Evolutionary conservation across 2,113 vertebrate species (phyloP), one percentile per base, ranked within the genome.

Genomic region (Anhinga anhinga): DNA sequence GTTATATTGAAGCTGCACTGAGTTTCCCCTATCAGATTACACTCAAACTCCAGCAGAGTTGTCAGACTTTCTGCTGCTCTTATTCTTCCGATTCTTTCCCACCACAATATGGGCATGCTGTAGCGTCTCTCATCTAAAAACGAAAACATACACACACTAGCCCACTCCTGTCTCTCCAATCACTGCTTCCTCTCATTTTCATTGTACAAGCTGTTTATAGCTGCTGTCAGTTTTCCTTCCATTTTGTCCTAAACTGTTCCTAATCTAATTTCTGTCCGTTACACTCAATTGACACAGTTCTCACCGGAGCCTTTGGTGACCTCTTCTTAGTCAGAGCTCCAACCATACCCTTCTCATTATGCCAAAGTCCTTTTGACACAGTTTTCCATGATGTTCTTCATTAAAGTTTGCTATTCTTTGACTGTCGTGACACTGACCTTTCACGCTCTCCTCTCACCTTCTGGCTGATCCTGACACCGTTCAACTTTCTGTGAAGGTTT

Each of bases 101-200:
- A 93, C 90, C 87, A 87, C 95, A 96, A 91, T 82, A 95, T 94
- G 89, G 93, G 70, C 95, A 96, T 87, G 89, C 91, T 95, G 91
- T 93, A 95, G 77, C 2, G 95, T 97, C 96, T 97, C 95, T 96
- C 95, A 42, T 96, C 95, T 97, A 63, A 76, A 79, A 87, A 59
- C 0, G 70, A 96, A 93, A 96, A 95, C 95, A 96, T 93, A 95
- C 87, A 96, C 93, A 94, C 86, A 94, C 81, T 91, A 96, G 95
- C 95, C 95, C 95, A 96, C 96, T 97, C 91, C 84, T 90, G 95
- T 96, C 96, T 97, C 93, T 95, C 91, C 95, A 93, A 21, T 95
- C 86, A 21, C 93, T 89, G 84, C 89, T 93, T 94, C 93, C 82
- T 94, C 96, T 94, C 93, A 53, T 97, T 87, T 82, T 91, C 90